Evolutionary conservation across 2,797 vertebrate species (phyloP).

Genomic region (Chelon auratus): DNA sequence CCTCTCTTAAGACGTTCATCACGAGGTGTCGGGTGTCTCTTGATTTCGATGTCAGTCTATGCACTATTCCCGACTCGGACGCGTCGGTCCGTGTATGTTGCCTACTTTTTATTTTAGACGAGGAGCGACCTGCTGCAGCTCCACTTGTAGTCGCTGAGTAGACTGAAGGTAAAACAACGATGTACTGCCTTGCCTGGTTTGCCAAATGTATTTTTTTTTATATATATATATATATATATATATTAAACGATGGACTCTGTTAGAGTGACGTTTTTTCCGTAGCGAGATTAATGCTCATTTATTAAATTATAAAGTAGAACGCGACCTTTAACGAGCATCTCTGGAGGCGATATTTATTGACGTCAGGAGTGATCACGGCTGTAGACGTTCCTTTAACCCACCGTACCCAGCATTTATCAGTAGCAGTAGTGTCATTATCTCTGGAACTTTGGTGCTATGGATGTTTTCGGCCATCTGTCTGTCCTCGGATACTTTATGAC

Average conservation of each 20-base stretch:
- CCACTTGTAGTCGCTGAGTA: constrained; percentile 56
- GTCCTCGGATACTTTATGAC: constrained; percentile 55
- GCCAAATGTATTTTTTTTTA: constrained; percentile 78
- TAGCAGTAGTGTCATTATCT: constrained; percentile 36
- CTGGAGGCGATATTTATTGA: constrained; percentile 70
- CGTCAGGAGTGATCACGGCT: constrained; percentile 40
- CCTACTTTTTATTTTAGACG: constrained; percentile 56
- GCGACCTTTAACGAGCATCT: constrained; percentile 31
- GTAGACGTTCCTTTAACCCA: constrained; percentile 22
- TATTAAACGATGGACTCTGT: constrained; percentile 44
- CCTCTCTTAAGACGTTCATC: too few species aligned
- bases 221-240: constrained; percentile 8
- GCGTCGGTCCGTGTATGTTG: constrained; percentile 43
- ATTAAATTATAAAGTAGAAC: constrained; percentile 48
- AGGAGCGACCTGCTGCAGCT: constrained; percentile 59
- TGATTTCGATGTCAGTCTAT: constrained; percentile 59
- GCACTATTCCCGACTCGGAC: constrained; percentile 53
- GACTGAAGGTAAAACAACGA: constrained; percentile 49
- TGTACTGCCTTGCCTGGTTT: constrained; percentile 73
- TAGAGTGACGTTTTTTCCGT: constrained; percentile 50
- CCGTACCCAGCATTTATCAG: constrained; percentile 15
- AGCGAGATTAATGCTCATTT: constrained; percentile 31
- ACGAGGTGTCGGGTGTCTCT: constrained; percentile 5
- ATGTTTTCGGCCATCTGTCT: constrained; percentile 65
- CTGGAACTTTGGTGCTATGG: constrained; percentile 76